Conservation (phyloP, 2,797 vertebrate genomes). For the Mastacembelus armatus region DNA sequence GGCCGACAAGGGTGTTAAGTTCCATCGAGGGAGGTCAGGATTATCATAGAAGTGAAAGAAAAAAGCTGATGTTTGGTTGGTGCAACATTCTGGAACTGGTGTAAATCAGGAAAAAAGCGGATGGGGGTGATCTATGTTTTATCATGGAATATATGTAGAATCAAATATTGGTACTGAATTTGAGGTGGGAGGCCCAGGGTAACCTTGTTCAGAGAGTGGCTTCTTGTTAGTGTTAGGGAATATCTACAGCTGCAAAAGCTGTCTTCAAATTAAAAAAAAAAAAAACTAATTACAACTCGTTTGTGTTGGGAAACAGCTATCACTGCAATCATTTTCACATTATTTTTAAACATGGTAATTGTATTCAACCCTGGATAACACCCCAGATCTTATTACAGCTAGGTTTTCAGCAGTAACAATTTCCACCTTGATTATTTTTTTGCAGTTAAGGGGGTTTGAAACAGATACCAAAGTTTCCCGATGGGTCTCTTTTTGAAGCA, state of each 20-base stretch:
- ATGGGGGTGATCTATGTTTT: background rate
- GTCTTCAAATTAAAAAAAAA: constrained; percentile 3
- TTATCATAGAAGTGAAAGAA: constrained; percentile 46
- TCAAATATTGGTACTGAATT: background rate
- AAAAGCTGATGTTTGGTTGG: constrained; percentile 18
- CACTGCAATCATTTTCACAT: constrained; percentile 28
- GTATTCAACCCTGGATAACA: constrained; percentile 16
- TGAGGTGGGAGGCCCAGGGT: background rate
- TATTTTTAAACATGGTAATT: background rate
- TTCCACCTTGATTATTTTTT: constrained; percentile 29
- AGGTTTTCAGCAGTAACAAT: constrained; percentile 10
- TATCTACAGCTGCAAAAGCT: constrained; percentile 1
- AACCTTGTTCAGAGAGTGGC: background rate
- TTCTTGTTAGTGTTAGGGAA: background rate
- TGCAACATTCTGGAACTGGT: constrained; percentile 41
- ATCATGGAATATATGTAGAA: background rate
- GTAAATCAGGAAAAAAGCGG: constrained; percentile 7
- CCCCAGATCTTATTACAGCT: constrained; percentile 32
- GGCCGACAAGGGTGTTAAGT: constrained; percentile 72
- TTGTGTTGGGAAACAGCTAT: constrained; percentile 32
- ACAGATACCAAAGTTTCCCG: constrained; percentile 16
- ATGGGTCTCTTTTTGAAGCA: constrained; percentile 4
- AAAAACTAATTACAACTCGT: constrained; percentile 26
- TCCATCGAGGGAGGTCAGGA: constrained; percentile 58
- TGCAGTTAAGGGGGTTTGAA: constrained; percentile 12